phyloP scores from a whole-genome alignment of 2,888 invertebrate genomes.

The Oscheius sp. region DNA sequence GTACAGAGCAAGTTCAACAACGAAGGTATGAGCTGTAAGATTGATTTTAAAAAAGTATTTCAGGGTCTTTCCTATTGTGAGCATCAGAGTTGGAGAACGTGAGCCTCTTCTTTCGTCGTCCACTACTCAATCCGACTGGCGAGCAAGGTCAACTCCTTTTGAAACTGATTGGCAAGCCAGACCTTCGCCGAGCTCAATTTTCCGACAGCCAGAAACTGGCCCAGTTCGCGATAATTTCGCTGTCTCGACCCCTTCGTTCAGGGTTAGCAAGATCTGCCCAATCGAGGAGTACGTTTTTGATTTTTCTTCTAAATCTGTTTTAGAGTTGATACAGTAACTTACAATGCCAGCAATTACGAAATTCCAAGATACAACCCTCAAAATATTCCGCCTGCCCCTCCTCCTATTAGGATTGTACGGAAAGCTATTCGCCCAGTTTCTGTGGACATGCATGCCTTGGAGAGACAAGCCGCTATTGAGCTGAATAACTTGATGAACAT shows the following conservation, averaged over 20 bases:
- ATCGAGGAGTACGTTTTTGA: not conserved
- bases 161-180: slow-evolving; percentile 11
- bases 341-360: not conserved
- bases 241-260: not conserved
- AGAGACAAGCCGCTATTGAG: slow-evolving; percentile 1
- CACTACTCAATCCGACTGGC: not conserved
- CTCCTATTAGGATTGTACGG: not conserved
- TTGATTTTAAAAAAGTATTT: not conserved
- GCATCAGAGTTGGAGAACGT: not conserved
- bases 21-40: not conserved
- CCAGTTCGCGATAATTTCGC: slow-evolving; percentile 1
- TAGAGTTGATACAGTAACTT: not conserved
- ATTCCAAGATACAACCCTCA: not conserved
- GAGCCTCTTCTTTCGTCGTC: not conserved
- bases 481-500: not conserved
- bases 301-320: not conserved
- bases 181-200: not conserved
- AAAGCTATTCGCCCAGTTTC: not conserved
- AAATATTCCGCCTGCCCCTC: not conserved
- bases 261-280: not conserved
- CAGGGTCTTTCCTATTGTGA: slow-evolving; percentile 5
- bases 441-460: slow-evolving; percentile 5
- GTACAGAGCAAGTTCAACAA: not conserved
- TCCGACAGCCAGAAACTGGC: slow-evolving; percentile 1
- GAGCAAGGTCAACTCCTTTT: not conserved